phyloP scores from a whole-genome alignment of 2,113 vertebrate genomes.

The Anser cygnoides region DNA sequence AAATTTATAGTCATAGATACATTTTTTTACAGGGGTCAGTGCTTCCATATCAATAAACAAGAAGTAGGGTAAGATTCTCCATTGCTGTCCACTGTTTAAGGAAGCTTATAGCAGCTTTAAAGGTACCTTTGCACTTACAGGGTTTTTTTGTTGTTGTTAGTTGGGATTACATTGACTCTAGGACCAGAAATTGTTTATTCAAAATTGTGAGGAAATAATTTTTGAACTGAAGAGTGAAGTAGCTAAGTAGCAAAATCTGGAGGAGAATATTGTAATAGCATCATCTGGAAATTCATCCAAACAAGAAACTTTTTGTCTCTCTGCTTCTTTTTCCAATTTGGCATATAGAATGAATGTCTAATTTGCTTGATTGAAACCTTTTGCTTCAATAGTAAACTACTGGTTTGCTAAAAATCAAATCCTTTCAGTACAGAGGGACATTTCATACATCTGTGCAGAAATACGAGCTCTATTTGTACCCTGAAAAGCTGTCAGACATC shows the following conservation, averaged over 20 bases:
- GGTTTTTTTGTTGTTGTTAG: background rate
- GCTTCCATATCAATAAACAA: slow-evolving; percentile 16
- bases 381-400: background rate
- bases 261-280: background rate
- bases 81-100: background rate
- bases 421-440: background rate
- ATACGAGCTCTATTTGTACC: background rate
- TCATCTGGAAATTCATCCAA: background rate
- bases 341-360: background rate
- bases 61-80: background rate
- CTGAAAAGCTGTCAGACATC: background rate
- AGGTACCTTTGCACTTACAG: background rate
- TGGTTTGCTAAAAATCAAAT: slow-evolving; percentile 16
- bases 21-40: background rate
- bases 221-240: background rate
- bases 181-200: background rate
- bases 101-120: background rate
- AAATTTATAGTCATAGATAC: background rate
- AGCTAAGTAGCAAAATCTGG: background rate
- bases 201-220: background rate
- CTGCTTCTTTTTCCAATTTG: background rate
- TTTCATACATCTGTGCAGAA: background rate
- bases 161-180: background rate
- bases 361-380: background rate
- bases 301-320: background rate